Base-by-base conservation (phyloP, 2,888 invertebrate species). In the Spodoptera picta region DNA sequence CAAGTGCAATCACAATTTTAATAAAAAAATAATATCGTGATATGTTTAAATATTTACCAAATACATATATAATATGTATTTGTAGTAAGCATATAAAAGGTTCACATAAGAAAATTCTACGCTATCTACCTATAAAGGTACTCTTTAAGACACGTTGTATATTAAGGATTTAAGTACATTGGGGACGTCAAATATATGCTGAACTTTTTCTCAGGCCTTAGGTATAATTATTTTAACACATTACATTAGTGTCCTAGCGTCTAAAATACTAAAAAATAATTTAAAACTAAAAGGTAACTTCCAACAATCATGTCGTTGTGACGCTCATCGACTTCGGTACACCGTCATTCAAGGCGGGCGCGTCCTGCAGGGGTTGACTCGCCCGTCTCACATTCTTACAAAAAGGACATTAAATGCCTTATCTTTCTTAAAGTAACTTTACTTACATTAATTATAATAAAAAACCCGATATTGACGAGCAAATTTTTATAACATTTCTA, bases 281-380 rank as follows among this genome's bases (percentile, higher is more conserved):
- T 91, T 91, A 91, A 91, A 88, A 87, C 90, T 91, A 92, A 91
- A 92, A 93, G 94, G 94, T 94, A 94, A 94, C 94, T 94, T 90
- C 88, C 89, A 90, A 90, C 91, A 89, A 85, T 86, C 57, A 47
- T 72, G 72, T 74, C 78, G 70, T 72, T 68, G 65, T 69, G 75
- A 69, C 75, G 65, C 65, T 65, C 31, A 31, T 31, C 36, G 43
- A 55, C 69, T 46, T 62, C 14, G 65, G 61, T 55, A 53, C 63
- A 57, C 53, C 62, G 47, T 63, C 67, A 63, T 73, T 75, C 71
- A 64, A 54, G 44, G 53, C 59, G 43, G 47, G 67, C 57, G 53
- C 50, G 10, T 19, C 49, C 36, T 47, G 19, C 31, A 2, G 27
- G 48, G 65, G 31, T 51, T 50, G 52, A 27, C 58, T 61, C 64